A percentile compares a stretch with the other conserved stretches of the same genome.
These are phyloP conservation scores for Mycetomoellerius zeteki DNA, from an alignment of 1,140 invertebrate genomes.

Conservation along the genomic window DNA sequence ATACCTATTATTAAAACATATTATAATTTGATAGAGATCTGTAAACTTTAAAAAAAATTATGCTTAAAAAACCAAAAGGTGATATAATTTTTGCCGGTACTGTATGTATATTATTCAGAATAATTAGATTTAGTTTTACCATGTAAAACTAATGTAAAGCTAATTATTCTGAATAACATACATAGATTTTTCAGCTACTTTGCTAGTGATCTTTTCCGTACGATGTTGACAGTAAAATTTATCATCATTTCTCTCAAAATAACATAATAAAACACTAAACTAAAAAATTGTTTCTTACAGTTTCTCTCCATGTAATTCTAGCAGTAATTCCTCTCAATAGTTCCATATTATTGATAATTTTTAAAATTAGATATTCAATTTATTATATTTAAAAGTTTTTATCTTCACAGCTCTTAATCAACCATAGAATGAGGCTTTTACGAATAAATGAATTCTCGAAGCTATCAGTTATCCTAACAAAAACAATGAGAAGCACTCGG, in stretches of 20 bases:
- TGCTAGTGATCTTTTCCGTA: background rate
- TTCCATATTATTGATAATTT: background rate
- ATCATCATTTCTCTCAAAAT: background rate
- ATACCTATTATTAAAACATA: too few species aligned
- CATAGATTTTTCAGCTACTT: background rate
- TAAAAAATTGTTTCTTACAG: background rate
- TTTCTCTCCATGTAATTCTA: background rate
- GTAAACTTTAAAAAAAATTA: too few species aligned
- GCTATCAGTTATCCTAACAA: constrained; percentile 23
- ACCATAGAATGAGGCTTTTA: background rate
- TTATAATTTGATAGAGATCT: too few species aligned
- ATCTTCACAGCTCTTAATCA: background rate
- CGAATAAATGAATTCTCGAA: constrained; percentile 15
- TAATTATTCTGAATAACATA: background rate
- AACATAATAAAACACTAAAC: background rate
- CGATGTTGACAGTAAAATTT: background rate
- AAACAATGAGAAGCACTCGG: constrained; percentile 8
- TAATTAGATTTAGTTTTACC: background rate
- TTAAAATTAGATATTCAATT: background rate
- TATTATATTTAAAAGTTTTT: background rate
- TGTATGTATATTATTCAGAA: constrained; percentile 19
- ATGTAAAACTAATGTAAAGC: too few species aligned
- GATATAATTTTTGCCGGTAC: too few species aligned
- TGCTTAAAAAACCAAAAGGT: too few species aligned
- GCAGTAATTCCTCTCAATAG: background rate